A percentile compares a stretch with the other conserved stretches of the same genome.
These are phyloP conservation scores for Galerucella pusilla DNA, from an alignment of 2,888 invertebrate species.

Conservation along the genomic window DNA sequence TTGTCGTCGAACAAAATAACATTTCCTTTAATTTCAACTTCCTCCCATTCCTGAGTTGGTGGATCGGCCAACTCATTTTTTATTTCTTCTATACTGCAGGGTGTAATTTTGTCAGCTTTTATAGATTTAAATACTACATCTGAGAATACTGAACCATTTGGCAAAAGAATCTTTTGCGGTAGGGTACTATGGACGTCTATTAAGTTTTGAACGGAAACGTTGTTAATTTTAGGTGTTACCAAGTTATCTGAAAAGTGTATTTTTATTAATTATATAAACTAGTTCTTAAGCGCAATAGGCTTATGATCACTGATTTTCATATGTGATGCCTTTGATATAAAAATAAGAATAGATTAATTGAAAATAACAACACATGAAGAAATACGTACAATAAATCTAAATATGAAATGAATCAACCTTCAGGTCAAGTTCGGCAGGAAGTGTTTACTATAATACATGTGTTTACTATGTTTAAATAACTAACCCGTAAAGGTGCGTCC, in stretches of 20 bases:
- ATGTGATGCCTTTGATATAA: too few relatives aligned
- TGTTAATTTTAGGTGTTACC: slow-evolving; percentile 50
- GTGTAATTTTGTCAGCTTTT: slow-evolving; percentile 40
- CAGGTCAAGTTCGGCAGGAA: too few relatives aligned
- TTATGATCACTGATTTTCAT: too few relatives aligned
- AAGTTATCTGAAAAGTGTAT: slow-evolving; percentile 49
- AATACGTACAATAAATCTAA: too few relatives aligned
- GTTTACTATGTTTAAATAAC: too few relatives aligned
- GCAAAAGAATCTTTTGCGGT: slow-evolving; percentile 47
- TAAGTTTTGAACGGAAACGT: slow-evolving; percentile 47
- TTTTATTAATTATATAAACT: too few relatives aligned
- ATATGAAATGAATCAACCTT: too few relatives aligned
- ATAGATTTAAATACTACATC: slow-evolving; percentile 41
- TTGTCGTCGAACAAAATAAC: slow-evolving; percentile 52
- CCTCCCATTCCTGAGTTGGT: slow-evolving; percentile 48
- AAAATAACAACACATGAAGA: too few relatives aligned
- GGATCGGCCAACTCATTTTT: slow-evolving; percentile 47
- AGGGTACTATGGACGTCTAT: slow-evolving; percentile 48
- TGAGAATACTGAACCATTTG: slow-evolving; percentile 42
- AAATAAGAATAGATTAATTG: too few relatives aligned
- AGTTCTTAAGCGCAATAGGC: too few relatives aligned
- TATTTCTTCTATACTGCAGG: slow-evolving; percentile 48
- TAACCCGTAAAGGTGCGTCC: too few relatives aligned
- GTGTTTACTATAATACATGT: too few relatives aligned
- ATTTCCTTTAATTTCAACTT: slow-evolving; percentile 49